phyloP scores from a whole-genome alignment of 2,888 invertebrate species.

The Mellilla xanthometata region DNA sequence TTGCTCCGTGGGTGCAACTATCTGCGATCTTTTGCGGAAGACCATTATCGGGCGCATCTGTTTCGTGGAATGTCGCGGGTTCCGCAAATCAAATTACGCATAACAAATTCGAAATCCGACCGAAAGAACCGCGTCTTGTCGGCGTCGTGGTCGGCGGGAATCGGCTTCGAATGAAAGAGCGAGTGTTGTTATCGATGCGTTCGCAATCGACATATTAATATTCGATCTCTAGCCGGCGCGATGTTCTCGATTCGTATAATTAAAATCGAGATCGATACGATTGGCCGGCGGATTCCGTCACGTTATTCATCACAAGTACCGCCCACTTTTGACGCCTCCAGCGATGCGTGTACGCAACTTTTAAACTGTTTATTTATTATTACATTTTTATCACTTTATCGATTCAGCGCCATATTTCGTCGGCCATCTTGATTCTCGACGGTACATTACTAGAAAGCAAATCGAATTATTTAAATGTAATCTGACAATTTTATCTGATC shows the following conservation, averaged over 20 bases:
- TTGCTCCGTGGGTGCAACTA: conserved; percentile 40
- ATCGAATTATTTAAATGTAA: conserved; percentile 27
- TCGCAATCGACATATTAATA: conserved; percentile 79
- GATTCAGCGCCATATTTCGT: conserved; percentile 51
- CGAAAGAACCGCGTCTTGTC: conserved; percentile 3
- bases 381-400: conserved; percentile 52
- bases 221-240: conserved; percentile 74
- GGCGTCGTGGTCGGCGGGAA: conserved; percentile 1
- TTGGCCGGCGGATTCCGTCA: conserved; percentile 77
- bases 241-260: conserved; percentile 80
- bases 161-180: conserved; percentile 62
- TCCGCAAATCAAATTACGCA: conserved; percentile 73
- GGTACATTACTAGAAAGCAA: conserved; percentile 31
- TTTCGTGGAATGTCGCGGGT: conserved; percentile 65
- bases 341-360: conserved; percentile 71
- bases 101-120: conserved; percentile 65
- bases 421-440: conserved; percentile 55
- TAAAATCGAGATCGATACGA: conserved; percentile 78
- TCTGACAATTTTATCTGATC: conserved; percentile 16
- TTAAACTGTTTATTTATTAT: conserved; percentile 62
- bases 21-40: conserved; percentile 59
- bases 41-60: conserved; percentile 52
- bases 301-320: conserved; percentile 74
- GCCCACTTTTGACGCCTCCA: conserved; percentile 81
- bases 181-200: conserved; percentile 59